These are phyloP conservation scores for Dolichotis patagonum DNA, from an alignment of 2,113 vertebrate genomes.

Conservation along the genomic window DNA sequence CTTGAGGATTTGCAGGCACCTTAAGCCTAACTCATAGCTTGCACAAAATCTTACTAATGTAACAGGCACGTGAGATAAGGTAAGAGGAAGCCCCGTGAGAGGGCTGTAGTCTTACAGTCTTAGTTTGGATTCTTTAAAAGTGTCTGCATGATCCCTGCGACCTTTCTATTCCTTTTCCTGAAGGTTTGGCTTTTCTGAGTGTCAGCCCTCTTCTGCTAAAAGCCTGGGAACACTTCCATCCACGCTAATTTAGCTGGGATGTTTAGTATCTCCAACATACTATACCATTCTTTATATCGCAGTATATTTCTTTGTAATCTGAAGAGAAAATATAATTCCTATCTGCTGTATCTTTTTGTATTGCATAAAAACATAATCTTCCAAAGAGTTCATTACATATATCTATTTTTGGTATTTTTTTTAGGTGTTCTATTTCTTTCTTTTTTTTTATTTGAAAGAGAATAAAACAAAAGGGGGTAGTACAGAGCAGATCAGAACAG, in stretches of 20 bases:
- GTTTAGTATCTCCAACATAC: background rate
- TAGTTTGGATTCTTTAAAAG: background rate
- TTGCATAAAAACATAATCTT: background rate
- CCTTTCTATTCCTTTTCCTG: background rate
- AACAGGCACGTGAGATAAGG: background rate
- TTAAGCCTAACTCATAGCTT: background rate
- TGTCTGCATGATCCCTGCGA: background rate
- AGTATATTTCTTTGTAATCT: background rate
- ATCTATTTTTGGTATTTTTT: too few species aligned
- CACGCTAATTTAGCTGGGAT: background rate
- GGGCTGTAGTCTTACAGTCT: background rate
- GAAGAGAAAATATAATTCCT: background rate
- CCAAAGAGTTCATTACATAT: background rate
- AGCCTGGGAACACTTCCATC: background rate
- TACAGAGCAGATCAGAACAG: too few species aligned
- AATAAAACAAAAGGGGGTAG: too few species aligned
- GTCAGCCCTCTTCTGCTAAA: background rate
- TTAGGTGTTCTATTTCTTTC: too few species aligned
- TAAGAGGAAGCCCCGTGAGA: background rate
- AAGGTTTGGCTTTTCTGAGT: background rate
- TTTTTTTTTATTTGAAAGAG: too few species aligned
- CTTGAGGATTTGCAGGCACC: background rate
- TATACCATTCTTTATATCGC: background rate
- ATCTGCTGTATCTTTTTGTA: background rate
- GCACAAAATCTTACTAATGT: background rate